Evolutionary conservation across 2,113 vertebrate species (phyloP).

Genomic region (Hirundichthys speculiger): DNA sequence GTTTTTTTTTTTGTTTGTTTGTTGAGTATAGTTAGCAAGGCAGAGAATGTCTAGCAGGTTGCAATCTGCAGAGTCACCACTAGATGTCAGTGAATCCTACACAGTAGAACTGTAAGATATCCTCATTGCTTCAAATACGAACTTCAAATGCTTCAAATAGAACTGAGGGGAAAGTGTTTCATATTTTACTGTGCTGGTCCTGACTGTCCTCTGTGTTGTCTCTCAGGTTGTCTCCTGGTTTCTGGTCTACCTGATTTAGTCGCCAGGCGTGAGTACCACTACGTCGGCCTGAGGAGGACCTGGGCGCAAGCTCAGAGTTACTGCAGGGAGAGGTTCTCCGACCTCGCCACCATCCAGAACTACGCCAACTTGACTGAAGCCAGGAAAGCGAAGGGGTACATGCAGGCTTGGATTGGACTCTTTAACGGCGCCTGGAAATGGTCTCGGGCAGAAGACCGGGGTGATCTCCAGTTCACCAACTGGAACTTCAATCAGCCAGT

Average conservation of each 20-base stretch:
- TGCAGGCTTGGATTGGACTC: slow-evolving; percentile 36
- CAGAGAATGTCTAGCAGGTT: too few species aligned
- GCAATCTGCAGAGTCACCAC: too few species aligned
- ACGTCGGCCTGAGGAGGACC: rapidly evolving
- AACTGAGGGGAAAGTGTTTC: too few species aligned
- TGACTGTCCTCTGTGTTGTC: background rate
- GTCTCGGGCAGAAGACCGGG: background rate
- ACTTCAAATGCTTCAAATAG: too few species aligned
- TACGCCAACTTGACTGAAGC: background rate
- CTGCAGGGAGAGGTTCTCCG: slow-evolving; percentile 10
- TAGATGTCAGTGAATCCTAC: too few species aligned
- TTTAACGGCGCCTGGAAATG: background rate
- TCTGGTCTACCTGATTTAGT: background rate
- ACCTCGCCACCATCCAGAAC: slow-evolving; percentile 28
- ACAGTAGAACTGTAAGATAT: too few species aligned
- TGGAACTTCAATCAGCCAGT: rapidly evolving
- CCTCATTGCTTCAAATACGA: too few species aligned
- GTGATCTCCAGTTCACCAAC: rapidly evolving
- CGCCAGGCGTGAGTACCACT: background rate
- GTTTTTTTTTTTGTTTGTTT: too few species aligned
- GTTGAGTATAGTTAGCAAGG: too few species aligned
- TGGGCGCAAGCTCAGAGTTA: slow-evolving; percentile 19
- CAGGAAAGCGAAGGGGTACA: rapidly evolving
- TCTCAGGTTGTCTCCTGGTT: background rate
- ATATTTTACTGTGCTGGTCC: background rate